A percentile compares a stretch with the other conserved stretches of the same genome.
These are phyloP conservation scores for Onychomys arenicola DNA, from an alignment of 2,797 vertebrate species.

Conservation along the genomic window DNA sequence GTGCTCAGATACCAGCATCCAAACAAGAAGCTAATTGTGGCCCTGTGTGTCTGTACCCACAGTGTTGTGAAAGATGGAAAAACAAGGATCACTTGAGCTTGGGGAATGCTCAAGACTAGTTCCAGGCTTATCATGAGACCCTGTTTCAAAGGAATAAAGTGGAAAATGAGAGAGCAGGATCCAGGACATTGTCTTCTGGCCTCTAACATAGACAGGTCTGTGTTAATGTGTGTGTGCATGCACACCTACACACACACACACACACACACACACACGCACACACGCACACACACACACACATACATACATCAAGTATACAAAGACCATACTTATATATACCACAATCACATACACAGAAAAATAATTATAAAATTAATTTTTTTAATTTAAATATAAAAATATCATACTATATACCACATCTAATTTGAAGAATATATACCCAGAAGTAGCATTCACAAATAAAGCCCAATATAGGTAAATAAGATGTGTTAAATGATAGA, in stretches of 20 bases:
- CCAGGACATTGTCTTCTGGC: neutral
- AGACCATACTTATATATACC: neutral
- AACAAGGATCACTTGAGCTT: neutral
- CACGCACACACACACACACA: no score
- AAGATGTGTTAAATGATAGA: no score
- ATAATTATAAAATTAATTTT: neutral
- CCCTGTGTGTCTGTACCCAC: neutral
- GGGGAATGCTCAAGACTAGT: neutral
- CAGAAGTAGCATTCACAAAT: neutral
- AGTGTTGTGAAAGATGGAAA: neutral
- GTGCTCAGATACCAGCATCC: neutral
- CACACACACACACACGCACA: neutral
- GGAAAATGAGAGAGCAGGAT: neutral
- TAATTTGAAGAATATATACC: neutral
- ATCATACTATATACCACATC: neutral
- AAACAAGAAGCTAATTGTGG: neutral
- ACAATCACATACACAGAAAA: neutral
- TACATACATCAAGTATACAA: neutral
- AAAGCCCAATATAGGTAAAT: neutral
- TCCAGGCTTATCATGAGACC: neutral
- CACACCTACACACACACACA: neutral
- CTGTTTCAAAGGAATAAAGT: neutral
- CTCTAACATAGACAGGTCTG: neutral
- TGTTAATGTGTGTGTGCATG: neutral
- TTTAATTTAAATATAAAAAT: neutral